Evolutionary conservation across 2,888 invertebrate species (phyloP), one percentile per base, ranked within the genome.

Genomic region (Apotomis betuletana): DNA sequence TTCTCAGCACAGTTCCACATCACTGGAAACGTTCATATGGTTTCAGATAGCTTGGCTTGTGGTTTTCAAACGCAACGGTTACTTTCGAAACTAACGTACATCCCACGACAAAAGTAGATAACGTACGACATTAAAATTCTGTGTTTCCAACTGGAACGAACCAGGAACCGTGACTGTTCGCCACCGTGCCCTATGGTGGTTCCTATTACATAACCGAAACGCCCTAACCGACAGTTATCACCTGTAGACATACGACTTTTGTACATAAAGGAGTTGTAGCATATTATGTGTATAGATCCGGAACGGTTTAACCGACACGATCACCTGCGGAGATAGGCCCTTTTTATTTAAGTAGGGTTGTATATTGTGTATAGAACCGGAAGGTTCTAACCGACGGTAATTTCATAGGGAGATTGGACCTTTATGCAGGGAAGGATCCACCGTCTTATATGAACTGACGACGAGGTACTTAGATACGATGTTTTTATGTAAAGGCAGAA

Each of bases 161-260:
- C 68, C 81, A 81, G 72, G 72, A 60, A 78, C 81, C 90, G 84
- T 90, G 89, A 89, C 89, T 81, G 78, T 72, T 71, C 79, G 76
- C 75, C 80, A 79, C 79, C 82, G 87, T 90, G 85, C 81, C 85
- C 83, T 85, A 84, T 83, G 85, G 83, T 76, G 6, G 38, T 46
- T 15, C 9, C 49, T 9, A 6, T 1, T 9, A 3, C 9, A 49
- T 3, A 10, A 49, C 49, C 49, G 49, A 4, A 49, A 49, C 10
- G 49, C 9, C 49, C 8, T 9, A 49, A 49, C 49, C 9, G 49
- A 49, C 9, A 9, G 9, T 10, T 0, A 49, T 49, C 9, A 8
- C 6, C 10, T 10, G 0, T 9, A 12, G 49, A 10, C 9, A 49
- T 49, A 49, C 9, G 10, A 49, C 49, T 9, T 9, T 49, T 10